These are phyloP conservation scores for Oxyteleia sp. DNA, from an alignment of 2,888 invertebrate genomes.

Conservation along the genomic window DNA sequence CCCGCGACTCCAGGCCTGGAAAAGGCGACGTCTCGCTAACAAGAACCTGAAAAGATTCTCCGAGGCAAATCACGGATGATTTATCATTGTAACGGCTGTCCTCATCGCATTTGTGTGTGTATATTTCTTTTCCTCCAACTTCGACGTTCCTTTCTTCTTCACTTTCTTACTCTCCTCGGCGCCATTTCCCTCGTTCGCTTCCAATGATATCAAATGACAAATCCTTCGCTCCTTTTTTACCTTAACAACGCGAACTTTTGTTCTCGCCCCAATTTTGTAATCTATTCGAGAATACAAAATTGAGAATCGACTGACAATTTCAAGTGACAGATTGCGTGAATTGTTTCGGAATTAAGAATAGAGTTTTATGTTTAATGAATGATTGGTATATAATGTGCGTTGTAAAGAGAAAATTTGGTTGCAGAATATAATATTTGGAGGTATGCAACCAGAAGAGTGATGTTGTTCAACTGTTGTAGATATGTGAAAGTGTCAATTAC, in stretches of 20 bases:
- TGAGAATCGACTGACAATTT: conserved; percentile 28
- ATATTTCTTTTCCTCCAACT: conserved; percentile 76
- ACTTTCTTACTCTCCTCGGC: conserved; percentile 68
- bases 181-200: conserved; percentile 66
- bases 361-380: too few species aligned
- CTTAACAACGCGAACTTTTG: conserved; percentile 43
- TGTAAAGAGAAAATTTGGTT: too few species aligned
- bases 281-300: conserved; percentile 59
- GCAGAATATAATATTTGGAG: too few species aligned
- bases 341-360: too few species aligned
- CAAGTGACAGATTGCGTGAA: too few species aligned
- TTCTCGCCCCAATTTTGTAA: conserved; percentile 52
- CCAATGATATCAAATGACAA: conserved; percentile 67
- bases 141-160: conserved; percentile 74
- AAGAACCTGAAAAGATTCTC: conserved; percentile 85
- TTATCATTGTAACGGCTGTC: conserved; percentile 84
- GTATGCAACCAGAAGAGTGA: too few species aligned
- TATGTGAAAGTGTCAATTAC: too few species aligned
- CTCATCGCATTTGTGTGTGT: conserved; percentile 71
- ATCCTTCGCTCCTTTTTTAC: conserved; percentile 50
- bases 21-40: conserved; percentile 85
- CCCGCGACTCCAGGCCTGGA: conserved; percentile 69
- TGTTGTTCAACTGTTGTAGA: too few species aligned
- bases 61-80: conserved; percentile 85
- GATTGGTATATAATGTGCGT: too few species aligned